Percentiles rank a stretch among this genome's conserved stretches.
Evolutionary conservation across 2,888 invertebrate genomes (phyloP).

Genomic region (Myopa testacea): DNA sequence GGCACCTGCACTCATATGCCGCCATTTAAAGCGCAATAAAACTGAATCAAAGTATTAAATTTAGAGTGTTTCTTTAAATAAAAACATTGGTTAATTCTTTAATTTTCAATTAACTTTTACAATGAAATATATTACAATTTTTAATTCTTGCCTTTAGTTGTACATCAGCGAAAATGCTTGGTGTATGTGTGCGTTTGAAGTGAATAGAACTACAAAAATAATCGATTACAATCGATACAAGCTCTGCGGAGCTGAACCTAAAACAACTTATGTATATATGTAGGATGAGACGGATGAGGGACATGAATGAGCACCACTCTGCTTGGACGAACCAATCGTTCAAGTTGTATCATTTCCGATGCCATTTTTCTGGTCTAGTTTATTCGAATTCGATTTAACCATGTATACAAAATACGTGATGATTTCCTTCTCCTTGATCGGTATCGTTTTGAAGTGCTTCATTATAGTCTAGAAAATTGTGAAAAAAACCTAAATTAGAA

Average conservation of each 20-base stretch:
- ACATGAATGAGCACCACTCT: conserved; percentile 10
- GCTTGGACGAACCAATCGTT: conserved; percentile 41
- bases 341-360: conserved; percentile 65
- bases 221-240: not conserved
- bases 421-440: conserved; percentile 94
- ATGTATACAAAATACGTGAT: conserved; percentile 95
- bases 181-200: too few species aligned
- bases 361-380: conserved; percentile 67
- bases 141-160: too few species aligned
- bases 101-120: too few species aligned
- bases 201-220: not conserved
- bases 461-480: conserved; percentile 80
- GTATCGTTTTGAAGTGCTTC: conserved; percentile 95
- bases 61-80: too few species aligned
- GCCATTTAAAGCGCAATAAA: too few species aligned
- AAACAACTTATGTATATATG: conserved; percentile 3
- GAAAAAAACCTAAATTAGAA: too few species aligned
- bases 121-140: too few species aligned
- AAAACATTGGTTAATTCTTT: too few species aligned
- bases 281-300: not conserved
- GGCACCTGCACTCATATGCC: too few species aligned
- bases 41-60: too few species aligned
- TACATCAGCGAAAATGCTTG: not conserved
- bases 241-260: not conserved
- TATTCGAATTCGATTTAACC: conserved; percentile 84